Conservation (phyloP, 2,113 vertebrate genomes). For the Macrotus californicus region DNA sequence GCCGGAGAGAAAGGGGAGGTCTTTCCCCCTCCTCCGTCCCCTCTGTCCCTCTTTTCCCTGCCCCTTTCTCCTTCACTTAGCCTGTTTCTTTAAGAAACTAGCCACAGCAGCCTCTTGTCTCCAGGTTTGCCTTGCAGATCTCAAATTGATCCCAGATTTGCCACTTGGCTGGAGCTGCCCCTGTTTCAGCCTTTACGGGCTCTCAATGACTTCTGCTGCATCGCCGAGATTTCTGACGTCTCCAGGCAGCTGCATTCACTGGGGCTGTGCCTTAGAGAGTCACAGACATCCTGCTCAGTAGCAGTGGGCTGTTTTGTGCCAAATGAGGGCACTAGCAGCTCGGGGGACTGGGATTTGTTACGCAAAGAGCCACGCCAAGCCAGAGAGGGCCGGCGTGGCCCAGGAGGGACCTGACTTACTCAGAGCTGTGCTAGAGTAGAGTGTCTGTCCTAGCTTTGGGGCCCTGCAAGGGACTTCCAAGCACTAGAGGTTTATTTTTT, state of each 20-base stretch:
- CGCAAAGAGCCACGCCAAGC: neutral
- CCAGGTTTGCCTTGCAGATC: neutral
- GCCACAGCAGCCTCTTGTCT: neutral
- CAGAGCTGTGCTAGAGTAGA: fast-evolving
- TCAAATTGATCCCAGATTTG: neutral
- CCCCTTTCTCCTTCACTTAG: neutral
- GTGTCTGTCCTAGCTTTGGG: neutral
- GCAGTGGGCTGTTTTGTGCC: neutral
- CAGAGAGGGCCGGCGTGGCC: neutral
- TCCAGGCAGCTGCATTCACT: neutral
- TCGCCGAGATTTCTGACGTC: neutral
- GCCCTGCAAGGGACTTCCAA: neutral
- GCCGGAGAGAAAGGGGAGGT: neutral
- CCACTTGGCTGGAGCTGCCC: neutral
- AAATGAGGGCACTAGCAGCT: neutral
- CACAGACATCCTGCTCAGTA: neutral
- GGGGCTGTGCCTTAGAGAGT: neutral
- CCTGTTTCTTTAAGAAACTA: neutral
- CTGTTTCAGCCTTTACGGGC: fast-evolving
- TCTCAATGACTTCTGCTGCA: neutral
- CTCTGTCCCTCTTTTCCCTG: neutral
- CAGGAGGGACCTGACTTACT: neutral
- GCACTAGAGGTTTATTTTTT: neutral
- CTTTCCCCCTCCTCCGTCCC: neutral
- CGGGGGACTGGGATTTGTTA: neutral